These are phyloP conservation scores for Ceraclea dissimilis DNA, from an alignment of 2,888 invertebrate genomes.

Conservation along the genomic window DNA sequence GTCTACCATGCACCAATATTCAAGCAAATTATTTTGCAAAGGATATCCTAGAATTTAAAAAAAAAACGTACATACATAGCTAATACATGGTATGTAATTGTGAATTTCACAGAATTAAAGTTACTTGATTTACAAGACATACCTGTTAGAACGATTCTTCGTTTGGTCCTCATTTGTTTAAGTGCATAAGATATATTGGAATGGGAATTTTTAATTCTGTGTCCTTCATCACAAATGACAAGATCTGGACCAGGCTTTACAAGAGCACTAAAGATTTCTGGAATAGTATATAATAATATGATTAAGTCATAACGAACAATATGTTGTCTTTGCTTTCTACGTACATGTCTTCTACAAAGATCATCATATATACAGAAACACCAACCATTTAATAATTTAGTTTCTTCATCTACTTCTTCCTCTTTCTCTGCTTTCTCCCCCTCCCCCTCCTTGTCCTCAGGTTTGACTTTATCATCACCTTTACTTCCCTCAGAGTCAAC, in stretches of 20 bases:
- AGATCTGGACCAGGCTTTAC: slow-evolving; percentile 90
- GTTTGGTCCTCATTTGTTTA: slow-evolving; percentile 89
- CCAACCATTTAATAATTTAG: slow-evolving; percentile 65
- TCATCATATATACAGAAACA: no score
- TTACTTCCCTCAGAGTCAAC: slow-evolving; percentile 35
- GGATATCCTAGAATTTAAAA: slow-evolving; percentile 64
- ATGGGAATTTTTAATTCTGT: slow-evolving; percentile 95
- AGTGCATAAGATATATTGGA: slow-evolving; percentile 93
- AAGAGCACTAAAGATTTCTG: slow-evolving; percentile 75
- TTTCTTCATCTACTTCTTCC: slow-evolving; percentile 50
- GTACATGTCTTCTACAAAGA: no score
- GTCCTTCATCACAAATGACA: slow-evolving; percentile 94
- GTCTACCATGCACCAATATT: slow-evolving; percentile 99
- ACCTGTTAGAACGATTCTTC: slow-evolving; percentile 90
- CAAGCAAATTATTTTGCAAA: slow-evolving; percentile 91
- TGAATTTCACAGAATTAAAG: neutral
- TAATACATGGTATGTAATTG: no score
- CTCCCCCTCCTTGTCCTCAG: slow-evolving; percentile 26
- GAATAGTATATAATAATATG: slow-evolving; percentile 29
- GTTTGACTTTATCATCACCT: slow-evolving; percentile 44
- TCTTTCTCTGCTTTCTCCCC: slow-evolving; percentile 41
- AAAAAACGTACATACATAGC: no score
- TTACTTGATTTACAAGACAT: neutral
- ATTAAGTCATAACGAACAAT: neutral
- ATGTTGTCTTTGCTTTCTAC: neutral